A percentile compares a stretch with the other conserved stretches of the same genome.
Evolutionary conservation across 2,888 invertebrate species (phyloP).

Genomic region (Lampropteryx suffumata): DNA sequence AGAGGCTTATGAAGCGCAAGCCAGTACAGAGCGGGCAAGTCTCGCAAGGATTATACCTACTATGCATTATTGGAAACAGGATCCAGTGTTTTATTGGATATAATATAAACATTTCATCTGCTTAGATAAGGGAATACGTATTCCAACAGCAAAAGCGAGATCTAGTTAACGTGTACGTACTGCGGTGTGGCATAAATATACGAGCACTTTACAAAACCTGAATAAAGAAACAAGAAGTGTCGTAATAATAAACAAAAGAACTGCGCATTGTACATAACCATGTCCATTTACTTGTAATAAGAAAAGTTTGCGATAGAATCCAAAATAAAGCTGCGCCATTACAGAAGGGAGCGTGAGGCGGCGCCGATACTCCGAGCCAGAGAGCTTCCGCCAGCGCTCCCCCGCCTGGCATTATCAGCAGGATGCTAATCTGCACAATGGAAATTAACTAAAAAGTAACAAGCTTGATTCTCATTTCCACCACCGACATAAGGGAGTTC

Average conservation of each 20-base stretch:
- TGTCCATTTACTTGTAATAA: slow-evolving; percentile 40
- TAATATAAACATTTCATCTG: slow-evolving; percentile 17
- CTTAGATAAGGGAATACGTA: slow-evolving; percentile 11
- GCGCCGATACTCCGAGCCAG: slow-evolving; percentile 39
- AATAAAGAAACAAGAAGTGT: slow-evolving; percentile 16
- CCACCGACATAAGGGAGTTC: slow-evolving; percentile 46
- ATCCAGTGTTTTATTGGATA: slow-evolving; percentile 16
- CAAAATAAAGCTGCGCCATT: slow-evolving; percentile 45
- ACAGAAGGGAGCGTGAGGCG: slow-evolving; percentile 43
- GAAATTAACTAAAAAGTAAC: slow-evolving; percentile 51
- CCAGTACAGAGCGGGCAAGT: slow-evolving; percentile 6
- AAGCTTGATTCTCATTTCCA: slow-evolving; percentile 42
- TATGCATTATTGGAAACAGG: slow-evolving; percentile 22
- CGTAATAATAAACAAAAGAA: slow-evolving; percentile 26
- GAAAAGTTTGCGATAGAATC: slow-evolving; percentile 47
- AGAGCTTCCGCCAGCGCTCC: slow-evolving; percentile 58
- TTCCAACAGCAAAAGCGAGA: slow-evolving; percentile 6
- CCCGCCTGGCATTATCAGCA: slow-evolving; percentile 47
- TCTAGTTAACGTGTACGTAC: neutral
- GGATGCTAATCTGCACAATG: slow-evolving; percentile 66
- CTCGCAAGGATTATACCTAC: slow-evolving; percentile 20
- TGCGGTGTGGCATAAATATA: slow-evolving; percentile 4
- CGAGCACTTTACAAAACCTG: slow-evolving; percentile 9
- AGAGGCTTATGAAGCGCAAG: slow-evolving; percentile 22
- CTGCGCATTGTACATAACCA: slow-evolving; percentile 24